phyloP scores from a whole-genome alignment of 2,797 vertebrate species.

The Melanotaenia boesemani region DNA sequence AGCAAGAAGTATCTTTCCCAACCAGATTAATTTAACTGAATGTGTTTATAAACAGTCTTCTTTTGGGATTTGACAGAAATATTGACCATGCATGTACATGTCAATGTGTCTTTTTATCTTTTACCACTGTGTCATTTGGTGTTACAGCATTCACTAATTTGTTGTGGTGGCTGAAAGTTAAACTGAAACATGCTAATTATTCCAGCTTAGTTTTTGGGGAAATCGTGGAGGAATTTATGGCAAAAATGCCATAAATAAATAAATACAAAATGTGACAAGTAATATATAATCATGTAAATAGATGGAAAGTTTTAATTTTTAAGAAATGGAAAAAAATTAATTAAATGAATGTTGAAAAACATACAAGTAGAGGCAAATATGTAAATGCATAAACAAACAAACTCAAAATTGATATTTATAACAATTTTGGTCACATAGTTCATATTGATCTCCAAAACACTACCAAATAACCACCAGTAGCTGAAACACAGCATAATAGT shows the following conservation, averaged over 20 bases:
- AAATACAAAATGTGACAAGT: too few species aligned
- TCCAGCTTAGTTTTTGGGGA: background rate
- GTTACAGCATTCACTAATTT: background rate
- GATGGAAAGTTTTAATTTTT: too few species aligned
- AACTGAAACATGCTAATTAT: background rate
- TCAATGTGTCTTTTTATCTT: constrained; percentile 14
- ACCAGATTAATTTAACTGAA: constrained; percentile 37
- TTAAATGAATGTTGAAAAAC: too few species aligned
- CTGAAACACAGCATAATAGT: background rate
- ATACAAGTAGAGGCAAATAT: too few species aligned
- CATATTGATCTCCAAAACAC: background rate
- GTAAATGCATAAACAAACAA: too few species aligned
- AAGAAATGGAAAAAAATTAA: too few species aligned
- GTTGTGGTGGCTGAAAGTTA: constrained; percentile 1
- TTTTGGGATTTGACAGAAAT: constrained; percentile 36
- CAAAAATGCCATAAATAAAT: too few species aligned
- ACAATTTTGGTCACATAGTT: too few species aligned
- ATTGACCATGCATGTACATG: constrained; percentile 6
- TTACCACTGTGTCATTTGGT: background rate
- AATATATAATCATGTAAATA: too few species aligned
- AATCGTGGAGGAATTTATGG: background rate
- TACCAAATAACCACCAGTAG: background rate
- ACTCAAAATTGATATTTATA: too few species aligned
- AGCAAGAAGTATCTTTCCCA: constrained; percentile 48
- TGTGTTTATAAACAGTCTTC: constrained; percentile 35